A percentile compares a stretch with the other conserved stretches of the same genome.
These are phyloP conservation scores for Hydropsyche betteni DNA, from an alignment of 2,888 invertebrate species.

Conservation along the genomic window DNA sequence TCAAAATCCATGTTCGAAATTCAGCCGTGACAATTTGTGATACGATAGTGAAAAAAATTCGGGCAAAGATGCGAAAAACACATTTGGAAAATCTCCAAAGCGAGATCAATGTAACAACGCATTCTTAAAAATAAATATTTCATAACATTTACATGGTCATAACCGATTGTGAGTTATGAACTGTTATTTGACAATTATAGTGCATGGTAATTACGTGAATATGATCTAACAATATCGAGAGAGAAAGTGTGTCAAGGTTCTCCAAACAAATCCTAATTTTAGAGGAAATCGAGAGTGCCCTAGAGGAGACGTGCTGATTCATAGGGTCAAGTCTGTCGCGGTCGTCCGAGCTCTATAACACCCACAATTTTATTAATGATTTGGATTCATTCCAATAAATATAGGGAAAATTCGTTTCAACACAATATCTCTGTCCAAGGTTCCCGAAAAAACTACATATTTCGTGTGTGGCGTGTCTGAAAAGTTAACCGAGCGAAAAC, in stretches of 20 bases:
- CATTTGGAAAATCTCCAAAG: too few species aligned
- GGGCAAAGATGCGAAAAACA: too few species aligned
- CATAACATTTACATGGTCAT: too few species aligned
- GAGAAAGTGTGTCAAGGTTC: slow-evolving; percentile 10
- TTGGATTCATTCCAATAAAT: slow-evolving; percentile 39
- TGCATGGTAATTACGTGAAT: too few species aligned
- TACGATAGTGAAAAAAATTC: background rate
- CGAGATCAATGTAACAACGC: too few species aligned
- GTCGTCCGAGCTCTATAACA: slow-evolving; percentile 20
- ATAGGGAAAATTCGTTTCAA: slow-evolving; percentile 30
- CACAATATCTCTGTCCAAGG: slow-evolving; percentile 18
- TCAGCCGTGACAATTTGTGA: background rate
- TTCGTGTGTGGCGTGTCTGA: too few species aligned
- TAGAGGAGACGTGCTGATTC: slow-evolving; percentile 30
- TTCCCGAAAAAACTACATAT: too few species aligned
- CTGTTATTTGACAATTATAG: too few species aligned
- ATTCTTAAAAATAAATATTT: too few species aligned
- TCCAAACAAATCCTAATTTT: slow-evolving; percentile 11
- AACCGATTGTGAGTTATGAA: too few species aligned
- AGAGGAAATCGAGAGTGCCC: slow-evolving; percentile 8
- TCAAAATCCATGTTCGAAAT: background rate
- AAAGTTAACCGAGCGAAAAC: too few species aligned
- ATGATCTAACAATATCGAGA: too few species aligned
- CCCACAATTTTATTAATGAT: slow-evolving; percentile 39
- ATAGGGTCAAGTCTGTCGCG: slow-evolving; percentile 36